Conservation (phyloP, 2,113 vertebrate species). For the Felis chaus region DNA sequence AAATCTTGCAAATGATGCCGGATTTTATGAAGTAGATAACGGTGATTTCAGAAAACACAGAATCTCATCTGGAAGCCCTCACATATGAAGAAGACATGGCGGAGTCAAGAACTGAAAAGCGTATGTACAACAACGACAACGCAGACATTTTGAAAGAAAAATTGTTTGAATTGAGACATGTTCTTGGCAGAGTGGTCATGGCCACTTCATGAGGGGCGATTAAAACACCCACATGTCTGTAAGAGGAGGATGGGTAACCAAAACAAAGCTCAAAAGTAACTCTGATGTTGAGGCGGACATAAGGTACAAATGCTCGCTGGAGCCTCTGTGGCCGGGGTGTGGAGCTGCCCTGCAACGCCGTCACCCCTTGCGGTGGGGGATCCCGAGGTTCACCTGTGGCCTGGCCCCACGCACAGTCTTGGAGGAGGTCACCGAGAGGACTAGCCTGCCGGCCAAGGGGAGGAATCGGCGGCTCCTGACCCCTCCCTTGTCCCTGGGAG, state of each 20-base stretch:
- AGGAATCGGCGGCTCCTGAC: neutral
- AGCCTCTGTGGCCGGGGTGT: neutral
- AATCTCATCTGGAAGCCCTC: fast-evolving
- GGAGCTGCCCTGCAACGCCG: neutral
- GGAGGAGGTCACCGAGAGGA: neutral
- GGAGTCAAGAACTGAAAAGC: neutral
- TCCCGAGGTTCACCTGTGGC: neutral
- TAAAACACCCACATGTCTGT: neutral
- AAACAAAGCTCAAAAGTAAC: neutral
- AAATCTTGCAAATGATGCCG: neutral
- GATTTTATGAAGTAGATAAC: neutral
- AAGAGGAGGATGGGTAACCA: neutral
- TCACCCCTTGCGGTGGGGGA: neutral
- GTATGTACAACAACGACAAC: neutral
- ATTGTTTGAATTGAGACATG: neutral
- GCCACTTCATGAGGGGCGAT: neutral
- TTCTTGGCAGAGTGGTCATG: neutral
- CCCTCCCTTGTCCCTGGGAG: neutral
- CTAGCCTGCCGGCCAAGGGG: fast-evolving
- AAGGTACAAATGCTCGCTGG: neutral
- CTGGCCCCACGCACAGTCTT: neutral
- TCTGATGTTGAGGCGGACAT: neutral
- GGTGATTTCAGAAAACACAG: neutral
- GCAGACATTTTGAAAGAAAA: neutral
- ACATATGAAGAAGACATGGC: neutral